Percentiles rank a stretch among this genome's conserved stretches.
phyloP scores from a whole-genome alignment of 2,797 vertebrate species.

The Carcharodon carcharias region DNA sequence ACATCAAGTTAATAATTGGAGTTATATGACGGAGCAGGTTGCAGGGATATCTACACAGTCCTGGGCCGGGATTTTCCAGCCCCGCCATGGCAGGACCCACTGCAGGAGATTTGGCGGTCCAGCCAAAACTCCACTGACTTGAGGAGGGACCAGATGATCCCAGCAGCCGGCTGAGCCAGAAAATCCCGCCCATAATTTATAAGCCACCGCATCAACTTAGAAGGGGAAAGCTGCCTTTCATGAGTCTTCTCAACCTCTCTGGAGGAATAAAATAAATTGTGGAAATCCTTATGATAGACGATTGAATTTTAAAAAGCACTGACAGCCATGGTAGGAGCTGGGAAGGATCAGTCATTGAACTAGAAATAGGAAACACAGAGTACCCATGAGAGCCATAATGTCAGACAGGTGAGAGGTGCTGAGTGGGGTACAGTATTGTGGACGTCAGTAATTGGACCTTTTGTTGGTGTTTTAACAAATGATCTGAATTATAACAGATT shows the following conservation, averaged over 20 bases:
- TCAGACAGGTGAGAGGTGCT: background rate
- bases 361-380: background rate
- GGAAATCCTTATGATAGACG: background rate
- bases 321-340: background rate
- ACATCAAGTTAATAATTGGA: background rate
- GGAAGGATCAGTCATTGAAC: background rate
- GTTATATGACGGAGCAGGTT: background rate
- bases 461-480: background rate
- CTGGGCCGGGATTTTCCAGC: too few relatives aligned
- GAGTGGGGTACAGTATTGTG: background rate
- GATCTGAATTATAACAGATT: background rate
- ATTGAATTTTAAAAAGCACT: background rate
- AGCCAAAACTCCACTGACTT: too few relatives aligned
- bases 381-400: background rate
- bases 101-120: too few relatives aligned
- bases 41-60: background rate
- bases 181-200: background rate
- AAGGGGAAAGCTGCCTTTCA: background rate
- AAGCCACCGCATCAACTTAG: background rate
- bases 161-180: too few relatives aligned
- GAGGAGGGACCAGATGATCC: too few relatives aligned
- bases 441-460: background rate
- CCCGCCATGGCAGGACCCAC: too few relatives aligned
- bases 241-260: background rate
- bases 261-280: background rate